These are phyloP conservation scores for Drosophila falleni DNA, from an alignment of 2,888 invertebrate species.

Conservation along the genomic window DNA sequence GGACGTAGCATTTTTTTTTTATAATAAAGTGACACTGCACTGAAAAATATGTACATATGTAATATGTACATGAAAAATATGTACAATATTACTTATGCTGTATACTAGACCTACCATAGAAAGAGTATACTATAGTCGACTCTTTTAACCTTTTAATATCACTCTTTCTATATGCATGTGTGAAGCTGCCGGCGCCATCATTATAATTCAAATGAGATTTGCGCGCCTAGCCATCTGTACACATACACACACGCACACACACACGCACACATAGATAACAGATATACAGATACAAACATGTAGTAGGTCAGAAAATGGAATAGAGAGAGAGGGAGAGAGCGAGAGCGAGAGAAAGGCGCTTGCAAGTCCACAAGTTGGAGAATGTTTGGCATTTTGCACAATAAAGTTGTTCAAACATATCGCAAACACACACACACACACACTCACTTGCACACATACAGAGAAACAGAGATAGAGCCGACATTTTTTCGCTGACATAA, in stretches of 20 bases:
- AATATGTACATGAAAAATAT: too few species aligned
- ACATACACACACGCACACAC: slow-evolving; percentile 13
- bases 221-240: slow-evolving; percentile 68
- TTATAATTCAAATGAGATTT: slow-evolving; percentile 79
- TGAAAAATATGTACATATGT: too few species aligned
- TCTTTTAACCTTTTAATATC: background rate
- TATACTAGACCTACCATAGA: background rate
- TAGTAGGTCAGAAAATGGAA: slow-evolving; percentile 21
- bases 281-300: slow-evolving; percentile 8
- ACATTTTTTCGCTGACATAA: slow-evolving; percentile 69
- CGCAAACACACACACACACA: slow-evolving; percentile 21
- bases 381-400: slow-evolving; percentile 78
- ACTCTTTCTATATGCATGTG: slow-evolving; percentile 29
- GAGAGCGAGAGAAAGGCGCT: slow-evolving; percentile 24
- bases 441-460: background rate
- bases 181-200: slow-evolving; percentile 72
- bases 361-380: slow-evolving; percentile 67
- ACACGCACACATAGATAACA: slow-evolving; percentile 7
- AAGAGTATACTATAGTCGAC: slow-evolving; percentile 18
- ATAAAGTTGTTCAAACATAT: slow-evolving; percentile 78
- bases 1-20: too few species aligned
- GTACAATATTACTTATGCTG: too few species aligned
- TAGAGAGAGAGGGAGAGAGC: background rate
- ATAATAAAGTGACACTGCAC: too few species aligned
- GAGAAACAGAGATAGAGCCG: slow-evolving; percentile 29